Evolutionary conservation across 1,140 invertebrate genomes (phyloP).

Genomic region (Saxidomus purpurata): DNA sequence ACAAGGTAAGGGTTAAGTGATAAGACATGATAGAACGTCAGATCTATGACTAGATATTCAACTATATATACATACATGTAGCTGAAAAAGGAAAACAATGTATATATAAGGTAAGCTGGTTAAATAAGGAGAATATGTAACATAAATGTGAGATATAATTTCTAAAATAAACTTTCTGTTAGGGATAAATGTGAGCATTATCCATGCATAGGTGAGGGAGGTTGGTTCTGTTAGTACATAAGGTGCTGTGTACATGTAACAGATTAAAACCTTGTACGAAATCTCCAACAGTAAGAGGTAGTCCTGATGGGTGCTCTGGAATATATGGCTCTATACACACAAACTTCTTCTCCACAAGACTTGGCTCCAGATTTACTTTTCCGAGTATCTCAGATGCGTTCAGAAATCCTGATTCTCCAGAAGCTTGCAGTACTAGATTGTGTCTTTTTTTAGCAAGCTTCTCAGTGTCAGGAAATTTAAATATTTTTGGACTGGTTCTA

Average conservation of each 20-base stretch:
- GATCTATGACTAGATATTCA: too few species aligned
- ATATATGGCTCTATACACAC: constrained; percentile 95
- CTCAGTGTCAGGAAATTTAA: constrained; percentile 14
- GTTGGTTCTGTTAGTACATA: constrained; percentile 31
- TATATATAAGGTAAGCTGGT: background rate
- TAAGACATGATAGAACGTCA: too few species aligned
- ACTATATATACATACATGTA: background rate
- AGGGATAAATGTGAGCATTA: constrained; percentile 7
- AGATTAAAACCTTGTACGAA: constrained; percentile 93
- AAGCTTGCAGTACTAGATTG: background rate
- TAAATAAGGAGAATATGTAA: background rate
- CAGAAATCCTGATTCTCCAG: background rate
- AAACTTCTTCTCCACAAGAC: constrained; percentile 89
- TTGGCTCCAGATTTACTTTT: constrained; percentile 11
- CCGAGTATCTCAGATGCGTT: background rate
- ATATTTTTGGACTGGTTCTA: constrained; percentile 33
- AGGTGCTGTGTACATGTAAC: constrained; percentile 5
- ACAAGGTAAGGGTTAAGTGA: too few species aligned
- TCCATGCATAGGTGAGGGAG: constrained; percentile 1
- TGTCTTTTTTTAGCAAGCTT: background rate
- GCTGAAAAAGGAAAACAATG: background rate
- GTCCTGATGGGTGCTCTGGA: constrained; percentile 90
- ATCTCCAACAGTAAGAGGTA: constrained; percentile 94
- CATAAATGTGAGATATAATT: constrained; percentile 22
- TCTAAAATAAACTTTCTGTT: background rate